Base-by-base conservation (phyloP, 2,113 vertebrate genomes). In the western clawed frog (Xenopus tropicalis) region DNA sequence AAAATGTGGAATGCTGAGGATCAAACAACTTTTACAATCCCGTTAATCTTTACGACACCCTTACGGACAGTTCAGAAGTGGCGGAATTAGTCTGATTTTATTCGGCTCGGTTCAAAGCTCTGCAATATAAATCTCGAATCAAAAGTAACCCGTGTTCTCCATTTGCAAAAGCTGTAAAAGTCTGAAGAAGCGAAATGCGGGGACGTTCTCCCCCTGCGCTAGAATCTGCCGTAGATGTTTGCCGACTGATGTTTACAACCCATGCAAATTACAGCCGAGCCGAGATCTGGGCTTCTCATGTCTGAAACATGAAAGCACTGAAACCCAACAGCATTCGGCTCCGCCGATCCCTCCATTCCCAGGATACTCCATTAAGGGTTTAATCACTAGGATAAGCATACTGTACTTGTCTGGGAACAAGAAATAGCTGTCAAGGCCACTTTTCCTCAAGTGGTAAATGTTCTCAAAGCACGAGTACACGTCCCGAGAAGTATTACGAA, bases 1-100 rank as follows among this genome's bases (percentile, higher is more conserved):
- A 77, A n/a, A 81, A 61, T 51, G 66, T 67, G 59, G 5, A 7
- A 82, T 74, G 29, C 11, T 52, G 66, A 74, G 21, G 48, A 43
- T 63, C 24, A 21, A 63, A 42, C 62, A 29, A n/a, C 1, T 71
- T 6, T 24, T 48, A 17, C 56, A 23, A 68, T 66, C 72, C 66
- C 16, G 56, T 21, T 61, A 42, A 19, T 54, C 76, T 1, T 20
- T 69, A 66, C 69, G 51, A 57, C 44, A 57, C 0, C 16, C 43
- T 44, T 57, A 3, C 57, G 16, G 51, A 58, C 69, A 19, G 63
- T 63, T 58, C 24, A 70, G 4, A 21, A 29, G 7, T 4, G 61
- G 29, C 69, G 42, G 79, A 70, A 71, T 75, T 74, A 66, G 20
- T 58, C 0, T 51, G 0, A 56, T 13, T 54, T 13, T 54, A 37